A percentile compares a stretch with the other conserved stretches of the same genome.
Conservation (phyloP, 2,797 vertebrate genomes). For the Semaprochilodus insignis region DNA sequence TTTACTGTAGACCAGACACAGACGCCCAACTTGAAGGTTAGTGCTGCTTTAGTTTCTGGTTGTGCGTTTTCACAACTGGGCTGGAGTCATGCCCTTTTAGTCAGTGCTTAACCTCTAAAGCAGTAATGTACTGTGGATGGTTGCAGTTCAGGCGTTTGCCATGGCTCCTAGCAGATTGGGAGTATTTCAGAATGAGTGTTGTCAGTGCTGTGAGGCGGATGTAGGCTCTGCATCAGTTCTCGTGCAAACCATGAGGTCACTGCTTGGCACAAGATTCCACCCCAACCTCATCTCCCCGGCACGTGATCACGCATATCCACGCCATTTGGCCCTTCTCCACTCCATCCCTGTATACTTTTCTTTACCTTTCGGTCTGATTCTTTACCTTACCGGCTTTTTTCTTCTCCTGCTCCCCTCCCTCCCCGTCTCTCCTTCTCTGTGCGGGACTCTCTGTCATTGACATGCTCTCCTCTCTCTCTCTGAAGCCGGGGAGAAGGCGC, state of each 20-base stretch:
- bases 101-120: not conserved
- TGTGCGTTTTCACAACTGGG: not conserved
- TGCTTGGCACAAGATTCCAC: conserved; percentile 38
- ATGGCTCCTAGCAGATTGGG: conserved; percentile 10
- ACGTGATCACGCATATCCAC: not conserved
- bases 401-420: conserved; percentile 23
- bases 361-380: conserved; percentile 27
- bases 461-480: conserved; percentile 81
- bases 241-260: conserved; percentile 18
- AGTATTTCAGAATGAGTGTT: conserved; percentile 11
- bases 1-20: conserved; percentile 99
- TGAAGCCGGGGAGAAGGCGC: conserved; percentile 83
- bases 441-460: conserved; percentile 67
- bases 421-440: conserved; percentile 36
- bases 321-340: not conserved
- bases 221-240: conserved; percentile 27
- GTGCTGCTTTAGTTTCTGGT: conserved; percentile 23
- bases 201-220: conserved; percentile 7
- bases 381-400: conserved; percentile 31
- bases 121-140: not conserved
- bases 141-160: conserved; percentile 19
- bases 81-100: conserved; percentile 15
- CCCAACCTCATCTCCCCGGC: conserved; percentile 22
- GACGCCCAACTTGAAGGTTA: conserved; percentile 96
- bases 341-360: not conserved